Conservation (phyloP, 23 tunicate species). For the Ciona savignyi region DNA sequence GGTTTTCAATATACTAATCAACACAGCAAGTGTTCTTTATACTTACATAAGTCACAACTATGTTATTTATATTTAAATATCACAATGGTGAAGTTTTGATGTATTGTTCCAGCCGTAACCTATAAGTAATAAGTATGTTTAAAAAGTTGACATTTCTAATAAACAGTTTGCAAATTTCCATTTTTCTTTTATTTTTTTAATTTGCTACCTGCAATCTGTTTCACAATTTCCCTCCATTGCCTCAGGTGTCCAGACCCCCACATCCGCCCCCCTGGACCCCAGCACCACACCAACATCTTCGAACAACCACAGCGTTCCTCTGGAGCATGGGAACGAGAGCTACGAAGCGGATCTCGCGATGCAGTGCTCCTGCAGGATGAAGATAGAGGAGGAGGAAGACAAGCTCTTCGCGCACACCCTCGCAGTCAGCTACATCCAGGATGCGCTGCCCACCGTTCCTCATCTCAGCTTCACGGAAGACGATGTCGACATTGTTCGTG, state of each 20-base stretch:
- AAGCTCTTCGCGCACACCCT: constrained; percentile 80
- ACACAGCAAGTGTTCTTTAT: not conserved
- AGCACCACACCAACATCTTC: constrained; percentile 30
- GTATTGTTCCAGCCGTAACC: too few relatives aligned
- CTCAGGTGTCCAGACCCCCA: constrained; percentile 54
- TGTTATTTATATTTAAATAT: too few relatives aligned
- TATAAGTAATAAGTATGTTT: too few relatives aligned
- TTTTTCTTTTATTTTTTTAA: too few relatives aligned
- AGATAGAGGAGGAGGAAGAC: constrained; percentile 81
- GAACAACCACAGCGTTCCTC: constrained; percentile 6
- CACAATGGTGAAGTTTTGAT: too few relatives aligned
- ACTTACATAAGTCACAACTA: not conserved
- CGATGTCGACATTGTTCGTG: constrained; percentile 49
- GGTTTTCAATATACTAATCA: too few relatives aligned
- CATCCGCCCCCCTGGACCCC: constrained; percentile 15
- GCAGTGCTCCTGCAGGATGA: constrained; percentile 68
- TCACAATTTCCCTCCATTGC: not conserved
- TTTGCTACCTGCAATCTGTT: not conserved
- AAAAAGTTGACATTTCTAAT: too few relatives aligned
- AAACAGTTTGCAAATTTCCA: too few relatives aligned
- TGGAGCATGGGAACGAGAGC: not conserved
- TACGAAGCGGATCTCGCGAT: constrained; percentile 58
- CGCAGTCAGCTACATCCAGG: constrained; percentile 87
- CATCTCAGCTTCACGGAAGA: constrained; percentile 62
- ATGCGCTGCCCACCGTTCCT: constrained; percentile 73